These are phyloP conservation scores for Zoanthus solanderi DNA, from an alignment of 92 coral and sea anemone genomes.

Conservation along the genomic window DNA sequence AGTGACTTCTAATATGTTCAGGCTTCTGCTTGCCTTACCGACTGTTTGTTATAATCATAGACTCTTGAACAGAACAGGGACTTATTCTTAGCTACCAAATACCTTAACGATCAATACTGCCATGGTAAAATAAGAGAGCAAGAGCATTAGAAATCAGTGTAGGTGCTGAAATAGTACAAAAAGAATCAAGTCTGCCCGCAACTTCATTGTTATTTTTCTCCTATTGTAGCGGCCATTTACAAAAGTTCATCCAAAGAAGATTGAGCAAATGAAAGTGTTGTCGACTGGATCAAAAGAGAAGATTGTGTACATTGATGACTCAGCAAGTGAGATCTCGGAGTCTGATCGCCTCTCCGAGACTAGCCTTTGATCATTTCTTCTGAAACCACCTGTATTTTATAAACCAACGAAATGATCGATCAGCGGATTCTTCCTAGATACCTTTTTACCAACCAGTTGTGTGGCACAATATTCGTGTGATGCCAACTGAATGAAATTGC, in stretches of 20 bases:
- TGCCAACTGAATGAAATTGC: background rate
- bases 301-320: slow-evolving; percentile 42
- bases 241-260: slow-evolving; percentile 28
- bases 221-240: slow-evolving; percentile 1
- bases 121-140: background rate
- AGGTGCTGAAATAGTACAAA: background rate
- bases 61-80: background rate
- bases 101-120: background rate
- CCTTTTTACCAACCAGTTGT: background rate
- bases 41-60: background rate
- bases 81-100: background rate
- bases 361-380: background rate
- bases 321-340: slow-evolving; percentile 33
- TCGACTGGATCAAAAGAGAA: slow-evolving; percentile 22
- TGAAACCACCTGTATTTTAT: background rate
- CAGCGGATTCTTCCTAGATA: too few species aligned
- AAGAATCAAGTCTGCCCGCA: background rate
- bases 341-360: slow-evolving; percentile 36
- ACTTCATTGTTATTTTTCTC: background rate
- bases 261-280: slow-evolving; percentile 29
- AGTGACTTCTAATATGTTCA: background rate
- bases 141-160: background rate
- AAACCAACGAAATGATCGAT: background rate
- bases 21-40: background rate
- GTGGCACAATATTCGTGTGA: background rate